phyloP scores from a whole-genome alignment of 2,888 invertebrate genomes.

The Helobdella robusta region DNA sequence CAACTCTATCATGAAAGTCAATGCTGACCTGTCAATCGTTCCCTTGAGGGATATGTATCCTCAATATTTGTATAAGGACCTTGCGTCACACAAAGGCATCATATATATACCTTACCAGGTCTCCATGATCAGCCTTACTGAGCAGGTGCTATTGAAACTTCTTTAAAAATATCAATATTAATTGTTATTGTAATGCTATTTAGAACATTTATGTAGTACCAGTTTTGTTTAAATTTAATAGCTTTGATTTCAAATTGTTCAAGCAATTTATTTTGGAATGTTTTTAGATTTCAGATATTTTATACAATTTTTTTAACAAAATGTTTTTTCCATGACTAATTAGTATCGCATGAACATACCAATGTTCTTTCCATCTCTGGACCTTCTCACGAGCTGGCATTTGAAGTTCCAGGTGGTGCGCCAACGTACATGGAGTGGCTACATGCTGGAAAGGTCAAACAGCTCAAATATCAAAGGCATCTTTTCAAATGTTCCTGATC shows the following conservation, averaged over 20 bases:
- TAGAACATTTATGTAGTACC: too few species aligned
- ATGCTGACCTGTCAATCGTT: slow-evolving; percentile 31
- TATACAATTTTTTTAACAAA: too few species aligned
- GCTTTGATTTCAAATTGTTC: too few species aligned
- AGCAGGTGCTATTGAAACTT: slow-evolving; percentile 28
- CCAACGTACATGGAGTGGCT: slow-evolving; percentile 33
- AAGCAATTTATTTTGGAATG: too few species aligned
- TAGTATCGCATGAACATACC: slow-evolving; percentile 26
- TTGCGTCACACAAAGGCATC: slow-evolving; percentile 35
- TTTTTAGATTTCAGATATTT: too few species aligned
- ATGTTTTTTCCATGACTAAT: background rate
- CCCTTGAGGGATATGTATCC: slow-evolving; percentile 35
- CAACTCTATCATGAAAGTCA: slow-evolving; percentile 27
- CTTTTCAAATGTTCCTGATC: slow-evolving; percentile 28
- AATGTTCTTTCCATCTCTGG: slow-evolving; percentile 35
- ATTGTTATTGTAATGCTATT: too few species aligned
- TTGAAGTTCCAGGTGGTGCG: slow-evolving; percentile 34
- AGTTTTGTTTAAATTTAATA: too few species aligned
- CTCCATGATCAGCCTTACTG: slow-evolving; percentile 36
- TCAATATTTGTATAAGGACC: slow-evolving; percentile 34
- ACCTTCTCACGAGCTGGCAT: slow-evolving; percentile 35
- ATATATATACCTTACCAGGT: slow-evolving; percentile 37
- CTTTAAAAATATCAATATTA: too few species aligned
- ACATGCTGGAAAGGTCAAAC: slow-evolving; percentile 13
- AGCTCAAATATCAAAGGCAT: slow-evolving; percentile 30